Percentiles rank a stretch among this genome's conserved stretches.
These are phyloP conservation scores for Thyatira batis DNA, from an alignment of 2,888 invertebrate species.

Conservation along the genomic window DNA sequence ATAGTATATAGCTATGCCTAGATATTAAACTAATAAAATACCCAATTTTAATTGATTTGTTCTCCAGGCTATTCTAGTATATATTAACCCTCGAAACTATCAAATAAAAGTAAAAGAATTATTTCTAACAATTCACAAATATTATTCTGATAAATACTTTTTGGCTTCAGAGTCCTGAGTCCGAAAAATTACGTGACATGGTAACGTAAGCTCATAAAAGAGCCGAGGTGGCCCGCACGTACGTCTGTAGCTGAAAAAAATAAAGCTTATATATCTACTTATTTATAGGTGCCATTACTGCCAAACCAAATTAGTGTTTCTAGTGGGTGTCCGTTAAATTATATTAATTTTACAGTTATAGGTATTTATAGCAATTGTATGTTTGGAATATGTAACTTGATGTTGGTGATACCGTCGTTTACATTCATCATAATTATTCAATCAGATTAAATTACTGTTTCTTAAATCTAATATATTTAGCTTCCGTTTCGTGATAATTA, in stretches of 20 bases:
- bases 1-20: too few relatives aligned
- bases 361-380: neutral
- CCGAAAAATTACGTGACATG: conserved; percentile 51
- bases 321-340: neutral
- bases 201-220: conserved; percentile 53
- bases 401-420: too few relatives aligned
- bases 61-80: neutral
- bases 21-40: too few relatives aligned
- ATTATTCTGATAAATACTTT: conserved; percentile 14
- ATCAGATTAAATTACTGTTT: too few relatives aligned
- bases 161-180: conserved; percentile 38
- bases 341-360: neutral
- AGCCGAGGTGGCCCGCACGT: conserved; percentile 36
- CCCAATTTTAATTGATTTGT: neutral
- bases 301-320: conserved; percentile 1
- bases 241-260: conserved; percentile 37
- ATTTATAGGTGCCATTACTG: neutral
- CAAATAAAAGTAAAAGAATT: neutral
- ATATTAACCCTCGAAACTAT: neutral
- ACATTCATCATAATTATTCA: too few relatives aligned
- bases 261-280: conserved; percentile 14
- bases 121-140: neutral
- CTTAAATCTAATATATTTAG: too few relatives aligned
- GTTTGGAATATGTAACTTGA: neutral
- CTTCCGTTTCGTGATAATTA: too few relatives aligned